Evolutionary conservation across 2,888 invertebrate species (phyloP).

Genomic region (Tipula lateralis): DNA sequence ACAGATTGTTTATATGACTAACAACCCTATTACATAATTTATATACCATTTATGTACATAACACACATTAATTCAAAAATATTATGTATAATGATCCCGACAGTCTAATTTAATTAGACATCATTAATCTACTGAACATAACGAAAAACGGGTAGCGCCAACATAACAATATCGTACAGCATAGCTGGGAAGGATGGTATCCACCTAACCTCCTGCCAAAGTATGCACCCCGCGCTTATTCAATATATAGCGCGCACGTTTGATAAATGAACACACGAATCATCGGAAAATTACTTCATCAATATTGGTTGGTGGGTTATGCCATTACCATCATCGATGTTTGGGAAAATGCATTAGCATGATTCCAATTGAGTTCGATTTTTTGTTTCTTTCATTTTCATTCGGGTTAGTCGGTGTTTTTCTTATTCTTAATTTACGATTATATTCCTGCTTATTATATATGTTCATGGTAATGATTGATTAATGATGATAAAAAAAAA

Average conservation of each 20-base stretch:
- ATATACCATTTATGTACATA: neutral
- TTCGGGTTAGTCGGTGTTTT: slow-evolving; percentile 3
- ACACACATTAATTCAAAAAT: neutral
- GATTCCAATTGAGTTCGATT: no score
- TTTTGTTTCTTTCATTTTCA: neutral
- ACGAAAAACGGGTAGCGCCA: neutral
- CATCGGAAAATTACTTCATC: neutral
- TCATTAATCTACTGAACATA: neutral
- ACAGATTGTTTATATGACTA: neutral
- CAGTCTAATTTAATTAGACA: neutral
- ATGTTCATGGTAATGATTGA: neutral
- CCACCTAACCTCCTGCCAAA: no score
- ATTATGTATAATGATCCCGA: neutral
- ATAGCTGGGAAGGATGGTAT: no score
- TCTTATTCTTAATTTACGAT: neutral
- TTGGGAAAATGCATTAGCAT: neutral
- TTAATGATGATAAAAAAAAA: neutral
- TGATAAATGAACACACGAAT: neutral
- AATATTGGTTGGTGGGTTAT: neutral
- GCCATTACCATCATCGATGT: neutral
- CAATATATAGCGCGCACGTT: neutral
- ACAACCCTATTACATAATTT: neutral
- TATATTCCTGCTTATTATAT: neutral
- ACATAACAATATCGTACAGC: neutral
- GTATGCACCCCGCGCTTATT: neutral